Evolutionary conservation across 2,888 invertebrate genomes (phyloP).

Genomic region (Acleris laterana): DNA sequence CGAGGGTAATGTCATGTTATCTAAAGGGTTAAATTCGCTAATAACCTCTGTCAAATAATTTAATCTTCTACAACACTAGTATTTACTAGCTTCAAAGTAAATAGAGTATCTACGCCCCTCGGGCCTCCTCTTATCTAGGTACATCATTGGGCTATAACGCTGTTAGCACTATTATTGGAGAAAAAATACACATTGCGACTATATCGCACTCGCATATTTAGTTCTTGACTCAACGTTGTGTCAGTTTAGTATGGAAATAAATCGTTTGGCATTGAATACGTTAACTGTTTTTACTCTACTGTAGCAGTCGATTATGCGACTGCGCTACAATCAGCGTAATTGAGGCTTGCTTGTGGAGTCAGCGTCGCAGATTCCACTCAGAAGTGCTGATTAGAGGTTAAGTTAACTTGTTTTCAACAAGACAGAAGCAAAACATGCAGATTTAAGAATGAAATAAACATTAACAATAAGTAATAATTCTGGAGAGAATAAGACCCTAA

Average conservation of each 20-base stretch:
- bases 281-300: conserved; percentile 31
- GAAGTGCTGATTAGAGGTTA: conserved; percentile 26
- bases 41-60: conserved; percentile 34
- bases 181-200: neutral
- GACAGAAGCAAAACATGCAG: neutral
- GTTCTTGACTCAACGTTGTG: too few relatives aligned
- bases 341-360: conserved; percentile 15
- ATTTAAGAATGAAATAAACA: neutral
- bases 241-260: neutral
- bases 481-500: too few relatives aligned
- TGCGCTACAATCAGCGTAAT: conserved; percentile 36
- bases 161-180: too few relatives aligned
- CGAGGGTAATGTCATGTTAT: conserved; percentile 22
- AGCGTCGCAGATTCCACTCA: conserved; percentile 13
- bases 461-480: too few relatives aligned
- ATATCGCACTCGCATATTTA: neutral
- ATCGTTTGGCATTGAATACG: neutral
- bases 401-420: neutral
- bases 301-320: conserved; percentile 29
- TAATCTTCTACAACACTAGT: conserved; percentile 20
- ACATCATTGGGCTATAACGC: neutral
- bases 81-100: conserved; percentile 14
- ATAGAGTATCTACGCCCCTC: neutral
- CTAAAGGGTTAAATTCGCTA: conserved; percentile 25
- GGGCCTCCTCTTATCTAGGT: neutral